These are phyloP conservation scores for Tricholauxania praeusta DNA, from an alignment of 2,888 invertebrate genomes.

Conservation along the genomic window DNA sequence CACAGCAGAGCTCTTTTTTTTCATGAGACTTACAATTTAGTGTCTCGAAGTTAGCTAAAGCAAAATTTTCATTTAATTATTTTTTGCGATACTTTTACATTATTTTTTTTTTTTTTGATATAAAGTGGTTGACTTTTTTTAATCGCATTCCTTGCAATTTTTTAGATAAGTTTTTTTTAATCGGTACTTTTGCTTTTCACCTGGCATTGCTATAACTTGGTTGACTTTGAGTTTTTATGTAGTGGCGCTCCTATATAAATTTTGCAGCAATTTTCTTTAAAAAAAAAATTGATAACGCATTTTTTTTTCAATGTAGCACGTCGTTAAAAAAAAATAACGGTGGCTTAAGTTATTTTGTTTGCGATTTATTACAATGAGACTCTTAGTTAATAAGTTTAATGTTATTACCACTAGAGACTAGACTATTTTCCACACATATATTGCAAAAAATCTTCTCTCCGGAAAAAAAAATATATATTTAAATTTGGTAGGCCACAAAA, in stretches of 20 bases:
- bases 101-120: not conserved
- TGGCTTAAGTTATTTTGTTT: no score
- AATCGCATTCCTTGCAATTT: slow-evolving; percentile 18
- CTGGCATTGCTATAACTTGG: no score
- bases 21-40: slow-evolving; percentile 6
- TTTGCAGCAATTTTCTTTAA: not conserved
- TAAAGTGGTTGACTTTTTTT: slow-evolving; percentile 22
- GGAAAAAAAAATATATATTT: no score
- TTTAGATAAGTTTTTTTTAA: slow-evolving; percentile 14
- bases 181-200: not conserved
- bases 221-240: not conserved
- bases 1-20: not conserved
- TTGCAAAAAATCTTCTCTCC: no score
- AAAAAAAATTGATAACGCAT: slow-evolving; percentile 33
- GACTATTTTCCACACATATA: no score
- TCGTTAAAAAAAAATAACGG: slow-evolving; percentile 1
- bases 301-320: slow-evolving; percentile 27
- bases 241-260: not conserved
- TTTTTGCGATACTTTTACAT: not conserved
- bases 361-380: no score
- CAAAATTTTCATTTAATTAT: slow-evolving; percentile 28
- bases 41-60: not conserved
- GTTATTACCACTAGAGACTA: no score
- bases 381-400: no score
- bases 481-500: no score